Conservation (phyloP, 2,888 invertebrate genomes). For the Conops quadrifasciatus region DNA sequence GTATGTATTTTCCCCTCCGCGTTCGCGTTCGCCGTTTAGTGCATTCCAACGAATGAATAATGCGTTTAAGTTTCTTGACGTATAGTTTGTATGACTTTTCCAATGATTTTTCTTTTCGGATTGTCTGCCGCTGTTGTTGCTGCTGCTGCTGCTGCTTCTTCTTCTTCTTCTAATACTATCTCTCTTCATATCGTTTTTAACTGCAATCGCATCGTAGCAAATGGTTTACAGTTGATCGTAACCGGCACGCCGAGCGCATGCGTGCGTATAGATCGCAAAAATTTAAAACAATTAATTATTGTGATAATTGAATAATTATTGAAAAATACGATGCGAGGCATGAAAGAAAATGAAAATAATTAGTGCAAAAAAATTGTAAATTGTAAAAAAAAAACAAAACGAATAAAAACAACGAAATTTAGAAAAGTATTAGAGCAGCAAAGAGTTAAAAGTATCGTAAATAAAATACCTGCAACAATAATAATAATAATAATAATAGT, state of each 20-base stretch:
- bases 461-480: no score
- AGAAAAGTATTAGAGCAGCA: neutral
- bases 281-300: constrained; percentile 3
- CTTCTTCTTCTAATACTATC: neutral
- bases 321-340: neutral
- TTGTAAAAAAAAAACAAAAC: neutral
- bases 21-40: neutral
- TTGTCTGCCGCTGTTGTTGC: neutral
- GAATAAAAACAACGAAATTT: neutral
- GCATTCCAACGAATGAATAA: constrained; percentile 10
- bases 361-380: constrained; percentile 1
- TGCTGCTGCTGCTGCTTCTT: neutral
- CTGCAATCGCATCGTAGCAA: neutral
- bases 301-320: neutral
- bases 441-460: neutral
- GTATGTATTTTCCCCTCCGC: neutral
- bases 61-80: neutral
- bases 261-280: constrained; percentile 1
- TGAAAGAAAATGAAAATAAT: neutral
- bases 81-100: neutral
- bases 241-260: constrained; percentile 7
- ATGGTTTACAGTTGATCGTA: constrained; percentile 5
- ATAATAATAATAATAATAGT: no score
- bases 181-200: neutral
- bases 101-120: constrained; percentile 1